A percentile compares a stretch with the other conserved stretches of the same genome.
phyloP scores from a whole-genome alignment of 2,888 invertebrate species.

The Metopia argyrocephala region DNA sequence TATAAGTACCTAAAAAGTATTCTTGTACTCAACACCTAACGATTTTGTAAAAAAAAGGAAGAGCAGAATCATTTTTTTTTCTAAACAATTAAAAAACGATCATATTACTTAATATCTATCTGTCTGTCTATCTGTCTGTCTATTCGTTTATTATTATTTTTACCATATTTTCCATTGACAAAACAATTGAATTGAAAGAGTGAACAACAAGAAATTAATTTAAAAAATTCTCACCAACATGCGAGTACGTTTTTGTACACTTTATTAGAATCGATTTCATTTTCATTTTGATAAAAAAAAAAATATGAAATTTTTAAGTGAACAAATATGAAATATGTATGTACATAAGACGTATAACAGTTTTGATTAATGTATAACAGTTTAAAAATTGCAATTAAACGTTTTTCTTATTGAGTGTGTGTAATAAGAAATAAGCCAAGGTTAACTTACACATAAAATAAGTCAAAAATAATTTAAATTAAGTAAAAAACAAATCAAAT shows the following conservation, averaged over 20 bases:
- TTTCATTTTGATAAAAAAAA: constrained; percentile 53
- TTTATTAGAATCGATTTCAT: constrained; percentile 37
- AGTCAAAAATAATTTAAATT: constrained; percentile 16
- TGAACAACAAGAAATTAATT: background rate
- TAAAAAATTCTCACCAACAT: background rate
- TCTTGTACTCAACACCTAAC: no score
- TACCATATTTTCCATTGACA: constrained; percentile 46
- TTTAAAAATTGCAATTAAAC: background rate
- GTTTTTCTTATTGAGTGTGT: background rate
- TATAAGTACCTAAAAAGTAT: background rate
- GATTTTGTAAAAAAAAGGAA: constrained; percentile 19
- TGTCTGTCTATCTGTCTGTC: background rate
- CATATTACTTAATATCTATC: constrained; percentile 49
- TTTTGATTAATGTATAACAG: constrained; percentile 12
- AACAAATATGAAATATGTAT: background rate
- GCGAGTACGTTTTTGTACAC: background rate
- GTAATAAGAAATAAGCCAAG: constrained; percentile 41
- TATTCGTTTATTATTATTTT: background rate
- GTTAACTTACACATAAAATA: constrained; percentile 20
- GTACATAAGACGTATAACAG: constrained; percentile 6
- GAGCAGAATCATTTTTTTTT: constrained; percentile 27
- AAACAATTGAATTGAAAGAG: constrained; percentile 28
- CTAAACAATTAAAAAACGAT: constrained; percentile 58
- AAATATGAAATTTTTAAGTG: background rate
- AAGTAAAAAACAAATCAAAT: constrained; percentile 12